Evolutionary conservation across 2,888 invertebrate genomes (phyloP).

Genomic region (Brachycybe producta): DNA sequence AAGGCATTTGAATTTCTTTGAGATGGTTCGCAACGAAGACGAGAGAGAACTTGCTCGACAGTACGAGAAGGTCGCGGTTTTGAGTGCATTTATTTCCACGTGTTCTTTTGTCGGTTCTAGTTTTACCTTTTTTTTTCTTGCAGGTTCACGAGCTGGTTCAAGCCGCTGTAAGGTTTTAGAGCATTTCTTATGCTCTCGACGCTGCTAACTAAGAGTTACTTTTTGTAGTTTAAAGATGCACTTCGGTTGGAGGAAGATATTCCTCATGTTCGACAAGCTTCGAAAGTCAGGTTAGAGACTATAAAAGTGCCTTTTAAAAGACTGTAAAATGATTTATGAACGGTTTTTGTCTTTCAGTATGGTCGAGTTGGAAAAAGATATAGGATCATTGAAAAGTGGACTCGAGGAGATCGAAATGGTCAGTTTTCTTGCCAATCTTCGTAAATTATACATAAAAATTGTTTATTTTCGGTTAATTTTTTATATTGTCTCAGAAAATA

Average conservation of each 20-base stretch:
- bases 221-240: too few species aligned
- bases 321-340: not conserved
- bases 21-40: constrained; percentile 93
- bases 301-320: not conserved
- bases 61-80: constrained; percentile 75
- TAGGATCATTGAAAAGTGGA: constrained; percentile 65
- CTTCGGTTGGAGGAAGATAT: constrained; percentile 78
- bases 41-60: constrained; percentile 83
- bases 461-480: too few species aligned
- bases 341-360: constrained; percentile 40
- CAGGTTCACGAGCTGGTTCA: too few species aligned
- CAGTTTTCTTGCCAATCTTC: too few species aligned
- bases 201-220: too few species aligned
- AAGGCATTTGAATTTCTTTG: constrained; percentile 94
- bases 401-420: constrained; percentile 66
- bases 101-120: too few species aligned
- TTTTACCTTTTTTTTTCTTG: too few species aligned
- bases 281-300: constrained; percentile 58
- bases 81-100: too few species aligned
- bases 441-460: too few species aligned
- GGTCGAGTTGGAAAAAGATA: constrained; percentile 81
- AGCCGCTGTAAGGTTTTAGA: too few species aligned
- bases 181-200: too few species aligned
- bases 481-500: too few species aligned
- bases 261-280: constrained; percentile 71